A percentile compares a stretch with the other conserved stretches of the same genome.
These are phyloP conservation scores for Vulpes vulpes DNA, from an alignment of 2,113 vertebrate species.

Conservation along the genomic window DNA sequence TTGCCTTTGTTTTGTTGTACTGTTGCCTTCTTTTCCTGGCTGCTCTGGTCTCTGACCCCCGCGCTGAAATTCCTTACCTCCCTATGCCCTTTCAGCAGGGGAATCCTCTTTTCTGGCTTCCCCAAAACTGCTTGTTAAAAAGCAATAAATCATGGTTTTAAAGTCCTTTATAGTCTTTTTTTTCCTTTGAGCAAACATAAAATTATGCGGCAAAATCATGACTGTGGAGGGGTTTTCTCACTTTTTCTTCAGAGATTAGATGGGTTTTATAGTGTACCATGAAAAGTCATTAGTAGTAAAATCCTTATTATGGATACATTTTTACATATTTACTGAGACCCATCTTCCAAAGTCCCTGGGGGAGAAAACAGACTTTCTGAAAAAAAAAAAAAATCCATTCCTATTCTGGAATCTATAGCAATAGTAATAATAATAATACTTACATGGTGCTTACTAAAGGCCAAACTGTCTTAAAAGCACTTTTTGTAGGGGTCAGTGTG, in stretches of 20 bases:
- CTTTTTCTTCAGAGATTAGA: not conserved
- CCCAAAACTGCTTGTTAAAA: slow-evolving; percentile 43
- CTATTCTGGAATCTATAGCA: not conserved
- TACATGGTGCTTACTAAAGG: fast-evolving
- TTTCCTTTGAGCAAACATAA: not conserved
- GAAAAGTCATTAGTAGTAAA: slow-evolving; percentile 29
- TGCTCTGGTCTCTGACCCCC: not conserved
- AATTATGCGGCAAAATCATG: not conserved
- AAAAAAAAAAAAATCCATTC: not conserved
- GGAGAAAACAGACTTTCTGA: not conserved
- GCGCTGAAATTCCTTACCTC: not conserved
- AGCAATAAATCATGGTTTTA: slow-evolving; percentile 27
- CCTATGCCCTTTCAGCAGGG: not conserved
- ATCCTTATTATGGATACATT: not conserved
- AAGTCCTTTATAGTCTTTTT: not conserved
- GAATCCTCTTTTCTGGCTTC: slow-evolving; percentile 13
- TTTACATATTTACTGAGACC: not conserved
- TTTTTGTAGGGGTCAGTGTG: not conserved
- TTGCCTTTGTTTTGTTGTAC: not conserved
- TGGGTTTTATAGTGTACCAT: not conserved
- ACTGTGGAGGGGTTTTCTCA: not conserved
- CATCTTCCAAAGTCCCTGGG: not conserved
- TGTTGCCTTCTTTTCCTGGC: not conserved
- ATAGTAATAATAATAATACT: not conserved
- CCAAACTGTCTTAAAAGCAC: not conserved